Conservation (phyloP, 2,113 vertebrate species). For the Pao palembangensis region DNA sequence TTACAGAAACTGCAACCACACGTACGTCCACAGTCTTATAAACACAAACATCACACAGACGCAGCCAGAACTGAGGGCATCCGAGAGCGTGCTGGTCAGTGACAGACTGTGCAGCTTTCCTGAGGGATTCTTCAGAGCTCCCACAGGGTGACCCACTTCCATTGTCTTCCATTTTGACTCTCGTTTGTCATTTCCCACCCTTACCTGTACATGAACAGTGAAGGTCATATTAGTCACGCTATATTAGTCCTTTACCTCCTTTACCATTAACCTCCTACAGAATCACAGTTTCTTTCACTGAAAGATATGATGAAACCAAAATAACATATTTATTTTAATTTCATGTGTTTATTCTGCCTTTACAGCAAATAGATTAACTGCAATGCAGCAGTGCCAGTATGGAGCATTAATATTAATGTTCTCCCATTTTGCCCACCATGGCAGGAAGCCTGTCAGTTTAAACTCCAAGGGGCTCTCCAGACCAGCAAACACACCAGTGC, state of each 20-base stretch:
- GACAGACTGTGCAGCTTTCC: conserved; percentile 65
- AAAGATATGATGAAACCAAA: conserved; percentile 21
- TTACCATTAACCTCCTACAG: conserved; percentile 2
- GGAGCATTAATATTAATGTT: conserved; percentile 75
- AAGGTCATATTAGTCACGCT: conserved; percentile 4
- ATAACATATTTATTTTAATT: conserved; percentile 45
- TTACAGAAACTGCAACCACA: background rate
- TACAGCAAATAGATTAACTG: conserved; percentile 67
- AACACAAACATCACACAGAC: conserved; percentile 36
- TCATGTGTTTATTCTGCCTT: conserved; percentile 54
- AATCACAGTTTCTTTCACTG: conserved; percentile 24
- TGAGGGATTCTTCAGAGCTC: conserved; percentile 63
- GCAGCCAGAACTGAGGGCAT: conserved; percentile 40
- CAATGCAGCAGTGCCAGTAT: conserved; percentile 72
- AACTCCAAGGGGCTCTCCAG: conserved; percentile 34
- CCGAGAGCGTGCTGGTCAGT: conserved; percentile 55
- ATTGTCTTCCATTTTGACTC: conserved; percentile 35
- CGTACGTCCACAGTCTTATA: conserved; percentile 32
- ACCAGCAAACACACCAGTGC: conserved; percentile 33
- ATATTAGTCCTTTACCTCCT: conserved; percentile 2
- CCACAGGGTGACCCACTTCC: conserved; percentile 77
- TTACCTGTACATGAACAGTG: conserved; percentile 21
- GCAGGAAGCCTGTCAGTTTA: conserved; percentile 68
- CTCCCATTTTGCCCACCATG: conserved; percentile 64
- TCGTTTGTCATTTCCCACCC: conserved; percentile 16